Base-by-base conservation (phyloP, 2,797 vertebrate genomes). In the Pseudomugil tenellus region DNA sequence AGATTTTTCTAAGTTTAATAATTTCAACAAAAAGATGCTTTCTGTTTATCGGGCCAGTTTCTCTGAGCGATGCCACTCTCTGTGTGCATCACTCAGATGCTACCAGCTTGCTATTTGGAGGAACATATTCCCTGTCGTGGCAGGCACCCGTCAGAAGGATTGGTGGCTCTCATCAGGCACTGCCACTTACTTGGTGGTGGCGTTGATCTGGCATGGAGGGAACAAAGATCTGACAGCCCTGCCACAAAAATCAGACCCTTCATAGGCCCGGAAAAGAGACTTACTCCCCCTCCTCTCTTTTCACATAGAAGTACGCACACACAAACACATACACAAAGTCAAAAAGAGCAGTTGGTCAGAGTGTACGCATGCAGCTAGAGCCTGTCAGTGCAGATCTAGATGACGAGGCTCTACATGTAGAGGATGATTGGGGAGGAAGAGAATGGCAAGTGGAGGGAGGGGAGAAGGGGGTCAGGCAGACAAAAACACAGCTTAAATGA, bases 261-360 rank as follows among this genome's bases (percentile, higher is more conserved):
- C 94, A 93, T 90, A 87, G 16, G 41, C 59, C 68, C 41, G 61
- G 77, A 74, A 84, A 66, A 76, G 58, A 80, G 80, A 80, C 74
- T 69, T 52, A 54, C 76, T 58, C 79, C 80, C 78, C 61, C 49
- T 6, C 74, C 71, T 63, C 62, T 35, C 41, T 63, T 58, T 69
- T 52, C 63, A 61, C 76, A 65, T 62, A 53, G 62, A 63, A 28
- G 43, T 56, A 65, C 51, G 39, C 63, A 60, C 74, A 74, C 70
- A 75, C 66, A 79, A 54, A 81, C 62, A 60, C 62, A 60, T 41
- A 84, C 76, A 73, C 90, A 91, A 92, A 96, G 93, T 94, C 89
- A 96, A 96, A 97, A 97, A 96, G 96, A 98, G 94, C 96, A 98
- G 96, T 97, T 95, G 93, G 95, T 94, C 95, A 80, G 91, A 93